Evolutionary conservation across 2,113 vertebrate genomes (phyloP).

Genomic region (Oxygymnocypris stewartii): DNA sequence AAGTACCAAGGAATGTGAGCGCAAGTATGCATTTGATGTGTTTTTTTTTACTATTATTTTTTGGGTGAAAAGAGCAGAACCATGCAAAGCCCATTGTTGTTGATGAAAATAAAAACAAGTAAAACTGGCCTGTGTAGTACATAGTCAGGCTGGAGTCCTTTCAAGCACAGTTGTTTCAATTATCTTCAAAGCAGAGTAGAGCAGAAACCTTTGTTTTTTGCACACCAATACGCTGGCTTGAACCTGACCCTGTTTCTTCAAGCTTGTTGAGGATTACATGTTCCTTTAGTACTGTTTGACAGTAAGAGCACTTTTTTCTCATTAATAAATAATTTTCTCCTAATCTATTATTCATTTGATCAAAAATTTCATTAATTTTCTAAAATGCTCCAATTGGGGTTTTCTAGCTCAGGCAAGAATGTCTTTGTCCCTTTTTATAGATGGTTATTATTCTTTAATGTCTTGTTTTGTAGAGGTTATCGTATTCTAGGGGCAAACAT

Average conservation of each 20-base stretch:
- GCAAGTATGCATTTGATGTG: slow-evolving; percentile 66
- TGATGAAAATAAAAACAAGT: slow-evolving; percentile 56
- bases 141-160: slow-evolving; percentile 65
- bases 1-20: slow-evolving; percentile 63
- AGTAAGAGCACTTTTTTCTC: slow-evolving; percentile 74
- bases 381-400: slow-evolving; percentile 81
- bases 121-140: slow-evolving; percentile 64
- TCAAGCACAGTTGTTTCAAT: slow-evolving; percentile 72
- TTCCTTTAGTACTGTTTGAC: slow-evolving; percentile 73
- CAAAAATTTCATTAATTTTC: slow-evolving; percentile 86
- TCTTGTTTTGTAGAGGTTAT: slow-evolving; percentile 78
- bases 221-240: slow-evolving; percentile 69
- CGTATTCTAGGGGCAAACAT: slow-evolving; percentile 76
- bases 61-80: slow-evolving; percentile 66
- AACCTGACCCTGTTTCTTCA: slow-evolving; percentile 76
- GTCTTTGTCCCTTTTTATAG: slow-evolving; percentile 76
- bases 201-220: slow-evolving; percentile 75
- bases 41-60: background rate
- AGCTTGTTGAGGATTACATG: slow-evolving; percentile 75
- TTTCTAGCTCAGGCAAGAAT: slow-evolving; percentile 66
- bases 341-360: slow-evolving; percentile 85
- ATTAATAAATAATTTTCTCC: slow-evolving; percentile 79
- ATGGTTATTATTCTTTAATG: slow-evolving; percentile 78
- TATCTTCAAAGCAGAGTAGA: slow-evolving; percentile 71
- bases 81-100: slow-evolving; percentile 62